Base-by-base conservation (phyloP, 2,888 invertebrate species). In the Allygus modestus region DNA sequence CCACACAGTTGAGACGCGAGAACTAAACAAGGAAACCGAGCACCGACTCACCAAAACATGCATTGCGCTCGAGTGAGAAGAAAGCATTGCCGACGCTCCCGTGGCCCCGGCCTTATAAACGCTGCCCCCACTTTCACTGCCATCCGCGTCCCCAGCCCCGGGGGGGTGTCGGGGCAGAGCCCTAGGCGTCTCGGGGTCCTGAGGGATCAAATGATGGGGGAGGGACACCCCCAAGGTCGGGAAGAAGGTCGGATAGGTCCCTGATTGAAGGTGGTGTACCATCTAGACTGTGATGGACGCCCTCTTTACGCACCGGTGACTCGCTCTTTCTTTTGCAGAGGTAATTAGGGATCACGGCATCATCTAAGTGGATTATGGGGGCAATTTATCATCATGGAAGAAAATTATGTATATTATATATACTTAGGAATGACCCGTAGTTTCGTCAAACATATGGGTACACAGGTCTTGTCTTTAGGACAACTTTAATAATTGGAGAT, bases 31-130 rank as follows among this genome's bases (percentile, higher is more conserved):
- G 26, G 7, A 31, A 77, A 79, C 77, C 26, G 77, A 28, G 17
- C 77, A 77, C 79, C 9, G 17, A 79, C 79, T 79, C 79, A 79
- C 79, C 79, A 79, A 79, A 58, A 54, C 31, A 33, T 58, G 46
- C 79, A 79, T 79, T 11, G 79, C 37, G 46, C n/a, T 26, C 58
- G 58, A 33, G 58, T 12, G 58, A 28, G 58, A 58, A 33, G 79
- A 31, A 58, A 54, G 51, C 33, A 33, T 58, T 79, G 79, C n/a
- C n/a, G 7, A 2, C 20, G 33, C 58, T 58, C 4, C 58, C 79
- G 31, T 58, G 79, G 79, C 79, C 58, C 15, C 58, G 33, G 58
- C 58, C 37, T 79, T 79, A 79, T 79, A 79, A 79, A 20, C 79
- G 26, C 33, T 23, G 79, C 58, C 54, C 51, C 51, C 58, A 79